Conservation (phyloP, 2,113 vertebrate species). For the Helogale parvula region DNA sequence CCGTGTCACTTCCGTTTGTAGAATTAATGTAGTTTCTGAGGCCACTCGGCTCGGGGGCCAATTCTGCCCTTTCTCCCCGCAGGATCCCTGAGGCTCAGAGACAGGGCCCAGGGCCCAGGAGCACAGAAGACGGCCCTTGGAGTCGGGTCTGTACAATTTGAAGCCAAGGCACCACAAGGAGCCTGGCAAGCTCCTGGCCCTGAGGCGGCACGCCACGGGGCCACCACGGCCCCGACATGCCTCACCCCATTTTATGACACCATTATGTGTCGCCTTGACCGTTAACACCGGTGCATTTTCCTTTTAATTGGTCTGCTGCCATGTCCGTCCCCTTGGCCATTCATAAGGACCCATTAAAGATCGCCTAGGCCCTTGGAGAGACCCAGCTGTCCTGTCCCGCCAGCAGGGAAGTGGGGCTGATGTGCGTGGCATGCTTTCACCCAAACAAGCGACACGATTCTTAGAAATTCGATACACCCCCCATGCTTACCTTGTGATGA, state of each 20-base stretch:
- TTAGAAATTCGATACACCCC: conserved; percentile 27
- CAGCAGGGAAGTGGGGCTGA: neutral
- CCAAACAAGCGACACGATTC: neutral
- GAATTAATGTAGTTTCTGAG: neutral
- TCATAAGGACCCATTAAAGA: neutral
- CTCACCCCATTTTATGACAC: neutral
- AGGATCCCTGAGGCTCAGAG: neutral
- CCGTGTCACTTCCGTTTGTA: fast-evolving
- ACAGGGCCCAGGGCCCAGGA: fast-evolving
- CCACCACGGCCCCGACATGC: fast-evolving
- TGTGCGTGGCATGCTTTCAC: neutral
- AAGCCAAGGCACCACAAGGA: neutral
- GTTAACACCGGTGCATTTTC: neutral
- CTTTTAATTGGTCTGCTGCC: neutral
- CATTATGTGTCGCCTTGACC: fast-evolving
- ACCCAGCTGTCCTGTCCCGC: neutral
- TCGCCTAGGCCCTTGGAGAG: neutral
- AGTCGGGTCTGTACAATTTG: neutral
- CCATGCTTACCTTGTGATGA: neutral
- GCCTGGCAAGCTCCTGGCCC: neutral
- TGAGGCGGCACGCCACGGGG: fast-evolving
- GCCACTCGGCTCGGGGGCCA: neutral
- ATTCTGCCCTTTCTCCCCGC: fast-evolving
- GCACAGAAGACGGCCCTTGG: too few relatives aligned
- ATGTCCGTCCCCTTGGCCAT: neutral